Base-by-base conservation (phyloP, 2,797 vertebrate species). In the Coendou prehensilis region DNA sequence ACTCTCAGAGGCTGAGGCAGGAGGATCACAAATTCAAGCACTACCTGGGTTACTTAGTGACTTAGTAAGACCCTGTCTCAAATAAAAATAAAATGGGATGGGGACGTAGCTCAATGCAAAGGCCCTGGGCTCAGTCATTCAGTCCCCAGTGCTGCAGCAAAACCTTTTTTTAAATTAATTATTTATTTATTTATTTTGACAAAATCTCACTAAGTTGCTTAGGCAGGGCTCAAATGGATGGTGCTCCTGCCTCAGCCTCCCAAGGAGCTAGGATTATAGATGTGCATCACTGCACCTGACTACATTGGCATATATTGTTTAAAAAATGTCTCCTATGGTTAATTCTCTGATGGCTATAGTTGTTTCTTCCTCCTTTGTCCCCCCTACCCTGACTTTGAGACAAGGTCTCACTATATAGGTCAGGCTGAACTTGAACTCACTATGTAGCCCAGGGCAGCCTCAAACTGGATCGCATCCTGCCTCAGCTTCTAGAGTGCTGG, bases 281-380 rank as follows among this genome's bases (percentile, higher is more conserved):
- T 45, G 4, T 22, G 20, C 37, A 45, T 45, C 9, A 41, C 20
- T 41, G 17, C 1, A 23, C 67, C 67, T 63, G 61, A 63, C 33
- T 41, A 23, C 41, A 28, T 17, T 9, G 23, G 50, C 28, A 6
- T 33, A 28, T 20, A 30, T 13, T 64, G 47, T 75, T 80, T 1
- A 52, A 64, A 75, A 28, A n/a, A 28, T 1, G 4, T 67, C 50
- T 81, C 56, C 50, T 41, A 1, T 73, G n/a, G 33, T n/a, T 17
- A 5, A 8, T n/a, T 22, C 7, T 59, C 30, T 6, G 4, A 26
- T 7, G 10, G 30, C 20, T 7, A 8, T 14, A 10, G 9, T 6
- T n/a, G 22, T 18, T 45, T 20, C n/a, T 57, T 30, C 26, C n/a
- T 18, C 4, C 13, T 37, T 3, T 3, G 28, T 63, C 2, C 69